Conservation (phyloP, 2,113 vertebrate species). For the Brachyhypopomus occidentalis region DNA sequence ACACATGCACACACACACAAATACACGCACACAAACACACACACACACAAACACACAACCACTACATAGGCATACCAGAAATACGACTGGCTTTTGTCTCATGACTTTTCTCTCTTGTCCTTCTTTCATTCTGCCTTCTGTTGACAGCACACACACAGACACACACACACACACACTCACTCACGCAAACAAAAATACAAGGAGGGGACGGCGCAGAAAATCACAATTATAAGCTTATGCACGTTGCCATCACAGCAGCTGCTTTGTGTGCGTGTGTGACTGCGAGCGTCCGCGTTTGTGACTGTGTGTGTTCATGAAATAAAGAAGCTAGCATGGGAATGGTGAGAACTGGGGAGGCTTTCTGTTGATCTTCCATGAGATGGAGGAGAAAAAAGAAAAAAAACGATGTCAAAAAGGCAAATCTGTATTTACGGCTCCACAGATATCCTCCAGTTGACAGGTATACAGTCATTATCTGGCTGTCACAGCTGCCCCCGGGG, state of each 20-base stretch:
- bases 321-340: not conserved
- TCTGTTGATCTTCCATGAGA: conserved; percentile 75
- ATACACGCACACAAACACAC: conserved; percentile 3
- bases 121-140: conserved; percentile 63
- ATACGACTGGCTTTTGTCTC: conserved; percentile 29
- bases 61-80: conserved; percentile 31
- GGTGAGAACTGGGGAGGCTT: conserved; percentile 49
- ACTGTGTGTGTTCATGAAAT: conserved; percentile 41
- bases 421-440: conserved; percentile 82
- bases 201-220: conserved; percentile 66
- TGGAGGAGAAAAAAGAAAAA: conserved; percentile 66
- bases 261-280: conserved; percentile 56
- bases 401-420: conserved; percentile 81
- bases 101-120: conserved; percentile 58
- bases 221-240: conserved; percentile 71
- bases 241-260: conserved; percentile 53
- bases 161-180: conserved; percentile 47
- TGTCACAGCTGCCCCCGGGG: conserved; percentile 77
- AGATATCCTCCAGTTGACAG: conserved; percentile 83
- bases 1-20: conserved; percentile 2
- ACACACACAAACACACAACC: conserved; percentile 44
- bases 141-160: conserved; percentile 59
- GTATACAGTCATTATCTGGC: conserved; percentile 84
- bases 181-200: conserved; percentile 58
- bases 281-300: conserved; percentile 28